Percentiles rank a stretch among this genome's conserved stretches.
These are phyloP conservation scores for Heliothis subflexa DNA, from an alignment of 1,140 invertebrate genomes.

Conservation along the genomic window DNA sequence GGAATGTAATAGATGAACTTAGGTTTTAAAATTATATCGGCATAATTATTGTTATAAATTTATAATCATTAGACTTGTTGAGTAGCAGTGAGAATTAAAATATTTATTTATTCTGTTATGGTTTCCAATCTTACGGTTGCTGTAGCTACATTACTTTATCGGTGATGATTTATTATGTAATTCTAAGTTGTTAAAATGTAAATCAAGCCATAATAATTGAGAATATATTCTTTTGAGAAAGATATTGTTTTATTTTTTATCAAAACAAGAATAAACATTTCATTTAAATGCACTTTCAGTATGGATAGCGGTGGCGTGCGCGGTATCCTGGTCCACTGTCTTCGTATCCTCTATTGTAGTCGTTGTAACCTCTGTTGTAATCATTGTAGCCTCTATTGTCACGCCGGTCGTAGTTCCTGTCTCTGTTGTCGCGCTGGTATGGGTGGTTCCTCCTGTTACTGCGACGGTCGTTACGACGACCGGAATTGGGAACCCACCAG, in stretches of 20 bases:
- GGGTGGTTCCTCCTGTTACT: slow-evolving; percentile 62
- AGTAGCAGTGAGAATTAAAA: slow-evolving; percentile 82
- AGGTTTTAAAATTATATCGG: slow-evolving; percentile 76
- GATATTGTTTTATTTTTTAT: slow-evolving; percentile 66
- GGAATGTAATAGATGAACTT: slow-evolving; percentile 67
- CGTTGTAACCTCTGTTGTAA: slow-evolving; percentile 52
- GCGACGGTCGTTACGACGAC: slow-evolving; percentile 62
- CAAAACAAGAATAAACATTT: slow-evolving; percentile 22
- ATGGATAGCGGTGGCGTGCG: slow-evolving; percentile 52
- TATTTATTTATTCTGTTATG: slow-evolving; percentile 82
- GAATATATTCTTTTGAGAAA: slow-evolving; percentile 86
- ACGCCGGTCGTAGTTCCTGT: slow-evolving; percentile 11
- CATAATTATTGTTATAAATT: slow-evolving; percentile 84
- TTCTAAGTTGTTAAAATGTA: slow-evolving; percentile 85
- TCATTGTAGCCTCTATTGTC: slow-evolving; percentile 31
- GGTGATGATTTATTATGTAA: slow-evolving; percentile 84
- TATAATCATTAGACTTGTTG: slow-evolving; percentile 82
- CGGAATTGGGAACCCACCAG: slow-evolving; percentile 64
- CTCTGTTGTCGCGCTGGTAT: slow-evolving; percentile 55
- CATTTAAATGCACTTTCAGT: background rate
- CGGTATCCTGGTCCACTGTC: slow-evolving; percentile 53
- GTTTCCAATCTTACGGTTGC: slow-evolving; percentile 73
- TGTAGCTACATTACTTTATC: slow-evolving; percentile 82
- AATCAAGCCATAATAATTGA: slow-evolving; percentile 86
- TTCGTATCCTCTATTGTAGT: slow-evolving; percentile 49